Percentiles rank a stretch among this genome's conserved stretches.
These are phyloP conservation scores for Alviniconcha marisindica DNA, from an alignment of 1,140 invertebrate species.

Conservation along the genomic window DNA sequence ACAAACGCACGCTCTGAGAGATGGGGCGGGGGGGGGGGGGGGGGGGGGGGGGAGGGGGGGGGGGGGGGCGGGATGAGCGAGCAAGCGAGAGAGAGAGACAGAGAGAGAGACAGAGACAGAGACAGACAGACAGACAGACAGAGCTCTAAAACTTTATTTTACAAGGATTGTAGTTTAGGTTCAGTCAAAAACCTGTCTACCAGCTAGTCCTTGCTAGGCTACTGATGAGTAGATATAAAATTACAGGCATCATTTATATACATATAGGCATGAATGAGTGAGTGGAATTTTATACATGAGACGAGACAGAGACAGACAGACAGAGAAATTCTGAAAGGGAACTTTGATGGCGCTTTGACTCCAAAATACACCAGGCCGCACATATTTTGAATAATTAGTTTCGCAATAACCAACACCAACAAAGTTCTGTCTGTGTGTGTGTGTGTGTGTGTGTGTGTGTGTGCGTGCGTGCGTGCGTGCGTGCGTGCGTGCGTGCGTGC, in stretches of 20 bases:
- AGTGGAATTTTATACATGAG: too few relatives aligned
- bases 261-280: too few relatives aligned
- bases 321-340: neutral
- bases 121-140: neutral
- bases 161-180: too few relatives aligned
- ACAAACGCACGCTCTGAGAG: neutral
- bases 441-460: neutral
- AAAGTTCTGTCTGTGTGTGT: neutral
- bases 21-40: neutral
- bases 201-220: too few relatives aligned
- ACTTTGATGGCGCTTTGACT: neutral
- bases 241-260: too few relatives aligned
- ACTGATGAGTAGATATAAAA: too few relatives aligned
- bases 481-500: neutral
- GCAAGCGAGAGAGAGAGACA: neutral
- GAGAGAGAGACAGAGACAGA: neutral
- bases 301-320: neutral
- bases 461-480: neutral
- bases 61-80: neutral
- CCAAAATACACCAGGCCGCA: neutral
- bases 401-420: neutral
- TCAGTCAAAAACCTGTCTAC: too few relatives aligned
- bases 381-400: neutral
- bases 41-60: neutral
- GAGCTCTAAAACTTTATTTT: neutral